A percentile compares a stretch with the other conserved stretches of the same genome.
Evolutionary conservation across 1,140 invertebrate species (phyloP).

Genomic region (Araneus ventricosus): DNA sequence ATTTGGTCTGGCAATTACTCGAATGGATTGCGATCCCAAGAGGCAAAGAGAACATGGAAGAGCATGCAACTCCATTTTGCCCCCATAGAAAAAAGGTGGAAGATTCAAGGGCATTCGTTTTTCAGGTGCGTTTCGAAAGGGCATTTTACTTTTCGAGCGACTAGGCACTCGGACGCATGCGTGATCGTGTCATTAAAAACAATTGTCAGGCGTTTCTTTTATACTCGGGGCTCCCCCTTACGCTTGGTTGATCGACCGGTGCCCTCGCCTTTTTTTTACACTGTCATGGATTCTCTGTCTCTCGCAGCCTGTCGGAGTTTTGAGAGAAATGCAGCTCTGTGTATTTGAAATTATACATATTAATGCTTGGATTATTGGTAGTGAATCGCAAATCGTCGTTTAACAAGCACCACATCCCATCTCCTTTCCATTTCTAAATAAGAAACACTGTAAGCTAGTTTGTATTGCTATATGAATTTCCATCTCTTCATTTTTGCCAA

Average conservation of each 20-base stretch:
- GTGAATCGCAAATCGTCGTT: too few relatives aligned
- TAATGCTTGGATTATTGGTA: too few relatives aligned
- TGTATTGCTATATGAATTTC: too few relatives aligned
- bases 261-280: background rate
- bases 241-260: constrained; percentile 47
- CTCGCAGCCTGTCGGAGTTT: too few relatives aligned
- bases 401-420: too few relatives aligned
- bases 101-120: constrained; percentile 43
- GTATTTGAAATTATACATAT: too few relatives aligned
- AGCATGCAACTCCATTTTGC: background rate
- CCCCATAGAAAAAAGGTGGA: background rate
- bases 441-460: too few relatives aligned
- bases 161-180: background rate
- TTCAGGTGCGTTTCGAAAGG: background rate
- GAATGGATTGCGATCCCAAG: background rate
- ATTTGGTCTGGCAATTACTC: background rate
- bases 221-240: background rate
- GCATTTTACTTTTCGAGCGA: background rate
- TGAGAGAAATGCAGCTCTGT: too few relatives aligned
- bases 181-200: constrained; percentile 64
- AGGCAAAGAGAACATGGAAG: background rate
- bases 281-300: constrained; percentile 27
- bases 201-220: constrained; percentile 22
- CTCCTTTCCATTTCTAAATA: too few relatives aligned
- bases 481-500: too few relatives aligned